Evolutionary conservation across 1,140 invertebrate genomes (phyloP).

Genomic region (Zaprionus gabonicus): DNA sequence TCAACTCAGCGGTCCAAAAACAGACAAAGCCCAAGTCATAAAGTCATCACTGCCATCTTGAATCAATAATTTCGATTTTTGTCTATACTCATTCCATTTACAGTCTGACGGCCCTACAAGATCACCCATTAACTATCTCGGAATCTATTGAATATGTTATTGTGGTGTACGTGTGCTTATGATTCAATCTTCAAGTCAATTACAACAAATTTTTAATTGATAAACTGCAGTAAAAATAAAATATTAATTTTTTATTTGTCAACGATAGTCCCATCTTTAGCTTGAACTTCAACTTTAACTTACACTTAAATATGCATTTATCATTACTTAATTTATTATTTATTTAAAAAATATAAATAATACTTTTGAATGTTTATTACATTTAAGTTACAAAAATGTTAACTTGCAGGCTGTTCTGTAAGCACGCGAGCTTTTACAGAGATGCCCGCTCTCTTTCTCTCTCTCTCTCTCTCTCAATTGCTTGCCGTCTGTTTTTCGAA

Average conservation of each 20-base stretch:
- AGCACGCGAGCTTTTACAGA: constrained; percentile 24
- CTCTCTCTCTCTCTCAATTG: constrained; percentile 8
- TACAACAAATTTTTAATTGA: neutral
- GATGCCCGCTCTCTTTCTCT: constrained; percentile 1
- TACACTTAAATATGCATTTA: neutral
- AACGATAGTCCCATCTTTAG: too few species aligned
- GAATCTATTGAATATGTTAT: constrained; percentile 40
- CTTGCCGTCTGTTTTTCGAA: neutral
- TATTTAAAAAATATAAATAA: neutral
- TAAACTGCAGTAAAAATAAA: neutral
- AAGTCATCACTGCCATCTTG: constrained; percentile 70
- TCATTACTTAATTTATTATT: too few species aligned
- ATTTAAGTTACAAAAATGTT: constrained; percentile 29
- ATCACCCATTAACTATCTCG: constrained; percentile 44
- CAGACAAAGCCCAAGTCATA: constrained; percentile 70
- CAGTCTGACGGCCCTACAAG: constrained; percentile 43
- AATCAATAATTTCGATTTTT: constrained; percentile 72
- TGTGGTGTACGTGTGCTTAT: constrained; percentile 15
- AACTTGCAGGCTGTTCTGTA: constrained; percentile 19
- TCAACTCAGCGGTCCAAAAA: constrained; percentile 49
- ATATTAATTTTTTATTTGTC: too few species aligned
- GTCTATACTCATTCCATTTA: constrained; percentile 27
- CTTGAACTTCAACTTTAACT: too few species aligned
- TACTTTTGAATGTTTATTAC: neutral
- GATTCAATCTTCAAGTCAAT: neutral